Evolutionary conservation across 2,797 vertebrate species (phyloP), one percentile per base, ranked within the genome.

Genomic region (Sphaeramia orbicularis): DNA sequence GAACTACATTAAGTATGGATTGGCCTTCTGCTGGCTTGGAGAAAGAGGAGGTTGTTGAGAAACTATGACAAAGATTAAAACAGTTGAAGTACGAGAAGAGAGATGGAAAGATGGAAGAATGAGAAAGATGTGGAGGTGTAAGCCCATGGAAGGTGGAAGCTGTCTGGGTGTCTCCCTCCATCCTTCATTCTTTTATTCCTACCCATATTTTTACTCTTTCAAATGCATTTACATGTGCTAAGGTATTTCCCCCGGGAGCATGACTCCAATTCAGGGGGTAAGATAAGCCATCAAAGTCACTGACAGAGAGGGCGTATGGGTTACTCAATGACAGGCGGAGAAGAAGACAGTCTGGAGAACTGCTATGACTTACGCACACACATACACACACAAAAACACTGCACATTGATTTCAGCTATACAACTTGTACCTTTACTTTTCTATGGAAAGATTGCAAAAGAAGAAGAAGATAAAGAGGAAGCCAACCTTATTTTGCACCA

Each of bases 211-310:
- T 80, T 66, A 81, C 81, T 82, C 83, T 86, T 88, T 78, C 84
- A 87, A 80, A 76, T 80, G 76, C 88, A 90, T 91, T 91, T 91
- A 91, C 89, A 92, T 92, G 86, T 90, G 86, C 86, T 76, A 16
- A 87, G 86, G 87, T 91, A 91, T 92, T 92, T 92, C 91, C 89
- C 90, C 61, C 2, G 87, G 85, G 90, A 90, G 77, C 74, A 12
- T 8, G 74, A 82, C 88, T 90, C 88, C 88, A 88, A 90, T 91
- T 88, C 90, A 83, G 75, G 76, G 81, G 86, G 48, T 88, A 86
- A 90, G 90, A 91, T 91, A 90, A 92, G 88, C 86, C 90, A 91
- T 92, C 90, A 92, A 86, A 89, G 88, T 90, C 86, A 76, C 83
- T 89, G 91, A 90, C 90, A 88, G 89, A 88, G 85, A 89, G 91